These are phyloP conservation scores for Callyntrura sp. DNA, from an alignment of 2,888 invertebrate species.

Conservation along the genomic window DNA sequence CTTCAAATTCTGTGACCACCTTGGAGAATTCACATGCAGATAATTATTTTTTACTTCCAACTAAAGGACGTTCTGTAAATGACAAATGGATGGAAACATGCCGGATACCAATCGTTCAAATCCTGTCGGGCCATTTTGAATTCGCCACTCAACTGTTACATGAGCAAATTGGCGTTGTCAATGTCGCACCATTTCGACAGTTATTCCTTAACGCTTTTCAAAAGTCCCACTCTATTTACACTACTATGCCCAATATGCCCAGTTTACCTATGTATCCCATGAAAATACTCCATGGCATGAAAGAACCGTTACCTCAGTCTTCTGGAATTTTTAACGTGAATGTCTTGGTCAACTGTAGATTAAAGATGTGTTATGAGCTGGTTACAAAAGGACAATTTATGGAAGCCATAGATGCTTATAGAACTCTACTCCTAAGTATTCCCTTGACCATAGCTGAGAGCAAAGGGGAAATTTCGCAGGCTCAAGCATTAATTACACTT, in stretches of 20 bases:
- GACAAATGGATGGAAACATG: constrained; percentile 94
- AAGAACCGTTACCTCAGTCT: constrained; percentile 93
- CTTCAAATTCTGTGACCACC: too few species aligned
- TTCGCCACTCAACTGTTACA: constrained; percentile 92
- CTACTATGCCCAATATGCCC: constrained; percentile 92
- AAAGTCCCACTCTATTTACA: constrained; percentile 91
- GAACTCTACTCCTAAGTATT: constrained; percentile 91
- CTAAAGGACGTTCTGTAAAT: constrained; percentile 90
- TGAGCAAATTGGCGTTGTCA: constrained; percentile 93
- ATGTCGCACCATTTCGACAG: constrained; percentile 93
- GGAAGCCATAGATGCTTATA: constrained; percentile 95
- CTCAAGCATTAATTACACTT: constrained; percentile 95
- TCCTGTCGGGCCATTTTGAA: constrained; percentile 97
- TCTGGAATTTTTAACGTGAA: neutral
- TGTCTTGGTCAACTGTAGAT: neutral
- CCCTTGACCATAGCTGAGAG: constrained; percentile 96
- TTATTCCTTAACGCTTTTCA: constrained; percentile 92
- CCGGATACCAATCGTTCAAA: constrained; percentile 94
- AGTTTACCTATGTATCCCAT: constrained; percentile 93
- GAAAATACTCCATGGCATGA: constrained; percentile 90
- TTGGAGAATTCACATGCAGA: too few species aligned
- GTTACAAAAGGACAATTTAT: constrained; percentile 98
- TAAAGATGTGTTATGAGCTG: constrained; percentile 92
- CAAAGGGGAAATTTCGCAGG: constrained; percentile 96
- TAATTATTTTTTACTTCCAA: constrained; percentile 94